Evolutionary conservation across 2,888 invertebrate genomes (phyloP).

Genomic region (Elegia similella): DNA sequence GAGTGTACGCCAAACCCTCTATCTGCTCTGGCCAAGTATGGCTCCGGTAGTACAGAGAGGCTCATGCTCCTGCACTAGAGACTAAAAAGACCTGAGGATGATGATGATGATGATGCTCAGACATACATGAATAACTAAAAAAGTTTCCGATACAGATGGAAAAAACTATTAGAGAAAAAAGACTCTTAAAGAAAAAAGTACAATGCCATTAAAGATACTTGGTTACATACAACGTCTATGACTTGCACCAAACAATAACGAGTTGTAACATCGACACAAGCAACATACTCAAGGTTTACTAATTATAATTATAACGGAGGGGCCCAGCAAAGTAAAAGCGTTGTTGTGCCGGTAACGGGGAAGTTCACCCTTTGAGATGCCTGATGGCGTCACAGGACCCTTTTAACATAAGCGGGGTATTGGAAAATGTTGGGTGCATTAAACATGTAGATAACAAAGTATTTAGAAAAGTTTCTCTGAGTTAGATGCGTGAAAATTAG

Average conservation of each 20-base stretch:
- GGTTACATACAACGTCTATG: background rate
- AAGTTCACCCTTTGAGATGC: constrained; percentile 11
- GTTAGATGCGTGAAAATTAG: too few relatives aligned
- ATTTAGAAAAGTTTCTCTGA: background rate
- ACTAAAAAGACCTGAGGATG: too few relatives aligned
- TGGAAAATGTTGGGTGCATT: background rate
- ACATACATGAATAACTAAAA: too few relatives aligned
- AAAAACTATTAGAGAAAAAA: too few relatives aligned
- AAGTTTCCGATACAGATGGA: too few relatives aligned
- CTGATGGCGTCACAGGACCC: constrained; percentile 14
- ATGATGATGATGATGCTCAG: too few relatives aligned
- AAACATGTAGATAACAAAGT: background rate
- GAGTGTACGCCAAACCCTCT: too few relatives aligned
- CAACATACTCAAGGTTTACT: constrained; percentile 3
- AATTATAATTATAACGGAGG: constrained; percentile 8
- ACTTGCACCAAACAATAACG: constrained; percentile 5
- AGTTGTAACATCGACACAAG: constrained; percentile 5
- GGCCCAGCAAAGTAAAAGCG: background rate
- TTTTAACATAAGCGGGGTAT: constrained; percentile 3
- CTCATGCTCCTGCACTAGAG: too few relatives aligned
- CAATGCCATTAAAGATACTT: too few relatives aligned
- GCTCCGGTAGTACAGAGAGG: too few relatives aligned
- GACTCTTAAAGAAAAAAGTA: background rate
- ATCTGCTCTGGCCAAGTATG: too few relatives aligned
- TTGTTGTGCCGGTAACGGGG: constrained; percentile 1